These are phyloP conservation scores for Agrochola circellaris DNA, from an alignment of 2,888 invertebrate species.

Conservation along the genomic window DNA sequence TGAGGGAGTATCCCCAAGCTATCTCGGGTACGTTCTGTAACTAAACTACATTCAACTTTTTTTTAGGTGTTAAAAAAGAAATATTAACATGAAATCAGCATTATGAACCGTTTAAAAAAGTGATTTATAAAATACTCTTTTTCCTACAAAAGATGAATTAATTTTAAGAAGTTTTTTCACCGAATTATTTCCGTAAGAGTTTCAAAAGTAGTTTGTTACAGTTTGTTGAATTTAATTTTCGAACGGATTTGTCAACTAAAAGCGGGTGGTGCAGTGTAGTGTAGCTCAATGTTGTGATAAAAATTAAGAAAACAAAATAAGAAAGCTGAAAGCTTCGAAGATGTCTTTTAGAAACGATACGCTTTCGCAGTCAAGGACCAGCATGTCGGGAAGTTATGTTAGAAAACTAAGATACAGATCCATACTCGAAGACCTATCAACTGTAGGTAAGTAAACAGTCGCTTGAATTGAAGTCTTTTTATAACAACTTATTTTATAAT, in stretches of 20 bases:
- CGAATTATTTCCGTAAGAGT: neutral
- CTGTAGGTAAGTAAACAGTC: constrained; percentile 70
- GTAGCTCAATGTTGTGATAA: neutral
- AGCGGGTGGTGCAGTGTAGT: neutral
- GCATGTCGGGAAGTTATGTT: constrained; percentile 74
- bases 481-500: neutral
- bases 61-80: neutral
- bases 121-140: rapidly evolving
- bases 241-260: constrained; percentile 16
- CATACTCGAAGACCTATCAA: constrained; percentile 77
- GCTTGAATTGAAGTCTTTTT: neutral
- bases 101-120: rapidly evolving
- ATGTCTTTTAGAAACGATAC: constrained; percentile 69
- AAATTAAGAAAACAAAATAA: constrained; percentile 14
- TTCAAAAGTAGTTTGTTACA: neutral
- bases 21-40: constrained; percentile 15
- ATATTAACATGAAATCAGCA: neutral
- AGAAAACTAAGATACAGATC: constrained; percentile 79
- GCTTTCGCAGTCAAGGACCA: constrained; percentile 57
- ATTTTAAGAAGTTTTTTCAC: neutral
- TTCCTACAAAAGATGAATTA: neutral
- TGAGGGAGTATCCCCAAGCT: neutral
- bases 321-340: constrained; percentile 8
- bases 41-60: neutral
- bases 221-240: neutral